phyloP scores from a whole-genome alignment of 2,888 invertebrate species.

The Molanna angustata region DNA sequence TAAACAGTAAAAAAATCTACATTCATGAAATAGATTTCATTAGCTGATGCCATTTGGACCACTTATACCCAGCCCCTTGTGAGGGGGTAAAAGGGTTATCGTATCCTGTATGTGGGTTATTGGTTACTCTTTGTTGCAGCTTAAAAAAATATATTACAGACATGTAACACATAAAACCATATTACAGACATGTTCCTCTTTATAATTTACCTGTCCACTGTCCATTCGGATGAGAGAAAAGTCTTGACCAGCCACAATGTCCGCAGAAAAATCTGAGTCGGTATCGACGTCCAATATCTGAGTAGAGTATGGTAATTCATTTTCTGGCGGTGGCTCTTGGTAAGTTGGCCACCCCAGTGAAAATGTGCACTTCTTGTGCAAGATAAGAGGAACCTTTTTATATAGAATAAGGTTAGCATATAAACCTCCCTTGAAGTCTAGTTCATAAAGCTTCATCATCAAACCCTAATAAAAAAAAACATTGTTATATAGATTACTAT shows the following conservation, averaged over 20 bases:
- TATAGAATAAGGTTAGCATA: constrained; percentile 1
- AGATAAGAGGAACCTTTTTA: constrained; percentile 43
- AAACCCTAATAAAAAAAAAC: constrained; percentile 43
- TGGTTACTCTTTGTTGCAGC: too few relatives aligned
- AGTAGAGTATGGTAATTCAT: constrained; percentile 47
- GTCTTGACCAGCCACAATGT: constrained; percentile 84
- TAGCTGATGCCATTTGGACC: too few relatives aligned
- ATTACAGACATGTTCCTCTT: constrained; percentile 1
- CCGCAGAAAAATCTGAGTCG: constrained; percentile 32
- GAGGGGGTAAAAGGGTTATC: too few relatives aligned
- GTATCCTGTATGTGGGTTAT: too few relatives aligned
- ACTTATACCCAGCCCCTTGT: too few relatives aligned
- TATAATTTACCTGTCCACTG: constrained; percentile 71
- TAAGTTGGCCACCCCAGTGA: constrained; percentile 46
- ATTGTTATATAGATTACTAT: neutral
- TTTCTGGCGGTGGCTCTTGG: constrained; percentile 43
- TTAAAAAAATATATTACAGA: too few relatives aligned
- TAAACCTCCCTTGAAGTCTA: neutral
- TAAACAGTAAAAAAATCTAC: too few relatives aligned
- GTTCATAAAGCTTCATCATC: constrained; percentile 42
- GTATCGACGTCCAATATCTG: constrained; percentile 28
- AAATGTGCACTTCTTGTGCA: constrained; percentile 45
- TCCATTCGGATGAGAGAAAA: constrained; percentile 81
- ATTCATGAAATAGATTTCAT: too few relatives aligned
- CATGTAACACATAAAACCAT: too few relatives aligned